A percentile compares a stretch with the other conserved stretches of the same genome.
Conservation (phyloP, 2,113 vertebrate species). For the Rhinopomastus cyanomelas region DNA sequence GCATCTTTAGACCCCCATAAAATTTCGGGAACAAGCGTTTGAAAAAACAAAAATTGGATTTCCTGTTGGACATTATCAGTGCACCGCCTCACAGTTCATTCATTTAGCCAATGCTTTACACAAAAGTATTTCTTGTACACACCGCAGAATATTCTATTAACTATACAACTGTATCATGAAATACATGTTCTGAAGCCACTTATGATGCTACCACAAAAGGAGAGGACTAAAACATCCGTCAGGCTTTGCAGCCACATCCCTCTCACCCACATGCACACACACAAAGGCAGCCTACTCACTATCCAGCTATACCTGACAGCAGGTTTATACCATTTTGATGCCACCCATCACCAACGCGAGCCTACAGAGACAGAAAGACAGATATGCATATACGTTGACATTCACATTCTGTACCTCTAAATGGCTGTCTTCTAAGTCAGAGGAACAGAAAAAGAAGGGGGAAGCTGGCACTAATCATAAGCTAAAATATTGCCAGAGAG, state of each 20-base stretch:
- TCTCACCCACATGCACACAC: background rate
- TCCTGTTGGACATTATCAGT: background rate
- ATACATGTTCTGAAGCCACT: background rate
- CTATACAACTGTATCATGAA: background rate
- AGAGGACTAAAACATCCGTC: background rate
- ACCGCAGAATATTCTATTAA: background rate
- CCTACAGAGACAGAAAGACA: background rate
- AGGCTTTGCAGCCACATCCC: background rate
- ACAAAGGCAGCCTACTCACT: background rate
- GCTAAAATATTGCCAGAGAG: background rate
- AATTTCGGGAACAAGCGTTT: background rate
- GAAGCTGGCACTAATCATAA: background rate
- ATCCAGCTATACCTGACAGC: background rate
- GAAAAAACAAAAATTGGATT: background rate
- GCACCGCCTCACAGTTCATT: background rate
- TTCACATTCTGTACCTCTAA: slow-evolving; percentile 10
- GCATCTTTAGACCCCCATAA: background rate
- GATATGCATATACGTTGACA: background rate
- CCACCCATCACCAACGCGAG: background rate
- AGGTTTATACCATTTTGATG: background rate
- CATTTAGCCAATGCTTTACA: background rate
- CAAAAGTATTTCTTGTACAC: background rate
- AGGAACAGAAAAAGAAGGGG: background rate
- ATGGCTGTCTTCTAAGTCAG: background rate
- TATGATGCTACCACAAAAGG: background rate